Base-by-base conservation (phyloP, 2,113 vertebrate species). In the Cyphomyrus plagiostoma region DNA sequence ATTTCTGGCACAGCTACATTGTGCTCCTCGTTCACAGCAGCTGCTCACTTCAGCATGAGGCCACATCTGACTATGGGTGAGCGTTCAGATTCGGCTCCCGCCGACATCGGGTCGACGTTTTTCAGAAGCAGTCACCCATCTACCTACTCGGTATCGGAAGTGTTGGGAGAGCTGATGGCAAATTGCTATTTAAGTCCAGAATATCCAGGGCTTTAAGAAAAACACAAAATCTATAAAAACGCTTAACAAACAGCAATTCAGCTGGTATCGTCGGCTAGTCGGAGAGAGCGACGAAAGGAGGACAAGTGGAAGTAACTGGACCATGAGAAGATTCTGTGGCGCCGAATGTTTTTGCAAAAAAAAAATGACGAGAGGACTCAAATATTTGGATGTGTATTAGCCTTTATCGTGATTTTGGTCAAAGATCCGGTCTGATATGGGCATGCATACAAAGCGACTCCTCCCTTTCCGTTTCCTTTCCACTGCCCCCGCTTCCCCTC, bases 181-280 rank as follows among this genome's bases (percentile, higher is more conserved):
- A 77, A 82, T 45, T 10, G 53, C 49, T 23, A 23, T 52, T 88
- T 52, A 15, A 39, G 49, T 49, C 46, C 86, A 50, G 90, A 91
- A 84, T 83, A 90, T 86, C 92, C 17, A 2, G 92, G 93, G 91
- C 90, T 83, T 56, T 90, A 92, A 92, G 93, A 92, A 93, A 89
- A 93, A 91, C 42, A 62, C 92, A 91, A 91, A 94, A 91, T 92
- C 89, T 92, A 93, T 93, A 90, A 93, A 90, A 92, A 92, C 19
- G 74, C 90, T 90, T 95, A 94, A 95, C 93, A 95, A 95, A 95
- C 95, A 95, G 95, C 95, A 92, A 95, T 90, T 89, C 92, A 95
- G 95, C 95, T 95, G 94, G 93, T 93, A 94, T 96, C 94, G 93
- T 91, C 92, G 90, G 93, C 90, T 92, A 85, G 92, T 89, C 80